Evolutionary conservation across 2,888 invertebrate species (phyloP).

Genomic region (Aelia acuminata): DNA sequence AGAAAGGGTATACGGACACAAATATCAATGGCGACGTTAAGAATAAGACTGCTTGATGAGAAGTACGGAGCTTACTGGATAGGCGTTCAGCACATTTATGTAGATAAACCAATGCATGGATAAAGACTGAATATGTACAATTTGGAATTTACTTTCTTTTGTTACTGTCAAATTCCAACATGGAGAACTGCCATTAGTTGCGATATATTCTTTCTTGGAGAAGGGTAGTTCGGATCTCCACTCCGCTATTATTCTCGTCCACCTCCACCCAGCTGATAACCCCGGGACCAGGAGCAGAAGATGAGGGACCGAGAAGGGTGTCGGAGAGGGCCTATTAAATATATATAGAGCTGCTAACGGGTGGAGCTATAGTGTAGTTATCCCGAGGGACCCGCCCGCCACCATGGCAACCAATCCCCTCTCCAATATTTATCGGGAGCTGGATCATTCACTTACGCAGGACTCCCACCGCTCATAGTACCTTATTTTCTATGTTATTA

Average conservation of each 20-base stretch:
- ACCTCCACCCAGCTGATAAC: neutral
- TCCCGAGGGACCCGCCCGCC: neutral
- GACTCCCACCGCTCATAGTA: neutral
- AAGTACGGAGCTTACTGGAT: too few relatives aligned
- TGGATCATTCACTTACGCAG: neutral
- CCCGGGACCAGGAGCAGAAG: neutral
- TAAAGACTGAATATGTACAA: too few relatives aligned
- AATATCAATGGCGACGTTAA: too few relatives aligned
- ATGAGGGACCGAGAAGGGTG: neutral
- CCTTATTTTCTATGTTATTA: neutral
- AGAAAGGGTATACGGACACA: too few relatives aligned
- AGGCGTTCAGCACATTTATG: too few relatives aligned
- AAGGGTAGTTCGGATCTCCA: neutral
- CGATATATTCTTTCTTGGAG: too few relatives aligned
- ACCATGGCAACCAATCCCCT: constrained; percentile 44
- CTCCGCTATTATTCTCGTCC: neutral
- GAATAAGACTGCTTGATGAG: too few relatives aligned
- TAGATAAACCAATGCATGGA: too few relatives aligned
- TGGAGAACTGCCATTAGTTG: too few relatives aligned
- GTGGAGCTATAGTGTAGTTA: neutral
- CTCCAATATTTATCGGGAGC: neutral
- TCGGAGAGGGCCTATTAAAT: neutral
- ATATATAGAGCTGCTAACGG: constrained; percentile 7
- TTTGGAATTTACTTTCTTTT: too few relatives aligned
- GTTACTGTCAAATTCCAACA: too few relatives aligned